Evolutionary conservation across 2,797 vertebrate genomes (phyloP).

Genomic region (Coendou prehensilis): DNA sequence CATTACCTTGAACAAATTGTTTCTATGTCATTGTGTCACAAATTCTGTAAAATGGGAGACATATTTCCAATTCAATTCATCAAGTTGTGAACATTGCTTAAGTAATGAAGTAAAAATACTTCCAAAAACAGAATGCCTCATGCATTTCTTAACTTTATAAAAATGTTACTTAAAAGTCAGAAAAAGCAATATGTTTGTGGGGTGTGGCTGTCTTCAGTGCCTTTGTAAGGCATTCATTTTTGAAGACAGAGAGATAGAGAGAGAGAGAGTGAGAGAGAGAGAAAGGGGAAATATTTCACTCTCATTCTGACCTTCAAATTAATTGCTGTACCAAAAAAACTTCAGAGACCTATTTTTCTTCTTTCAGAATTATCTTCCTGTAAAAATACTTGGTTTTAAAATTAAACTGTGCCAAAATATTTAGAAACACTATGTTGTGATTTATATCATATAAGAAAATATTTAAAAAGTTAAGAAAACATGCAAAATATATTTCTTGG

Average conservation of each 20-base stretch:
- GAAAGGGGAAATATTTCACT: not conserved
- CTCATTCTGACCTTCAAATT: conserved; percentile 1
- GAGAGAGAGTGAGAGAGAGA: too few relatives aligned
- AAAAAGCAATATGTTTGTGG: not conserved
- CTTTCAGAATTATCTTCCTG: not conserved
- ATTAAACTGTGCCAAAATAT: conserved; percentile 9
- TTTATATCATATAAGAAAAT: not conserved
- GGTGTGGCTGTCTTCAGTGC: not conserved
- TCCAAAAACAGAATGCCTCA: conserved; percentile 30
- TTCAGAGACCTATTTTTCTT: not conserved
- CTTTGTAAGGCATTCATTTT: not conserved
- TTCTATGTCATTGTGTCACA: not conserved
- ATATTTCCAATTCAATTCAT: not conserved
- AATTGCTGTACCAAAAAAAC: not conserved
- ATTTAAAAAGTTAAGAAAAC: not conserved
- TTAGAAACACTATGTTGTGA: not conserved
- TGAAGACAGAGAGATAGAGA: not conserved
- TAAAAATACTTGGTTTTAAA: conserved; percentile 8
- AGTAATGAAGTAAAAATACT: conserved; percentile 63
- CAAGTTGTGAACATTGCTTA: not conserved
- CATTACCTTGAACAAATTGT: conserved; percentile 37
- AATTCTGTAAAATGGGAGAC: conserved; percentile 32
- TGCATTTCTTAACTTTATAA: not conserved
- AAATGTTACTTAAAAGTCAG: not conserved
- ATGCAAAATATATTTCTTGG: not conserved